A percentile compares a stretch with the other conserved stretches of the same genome.
Evolutionary conservation across 2,113 vertebrate species (phyloP).

Genomic region (Helogale parvula): DNA sequence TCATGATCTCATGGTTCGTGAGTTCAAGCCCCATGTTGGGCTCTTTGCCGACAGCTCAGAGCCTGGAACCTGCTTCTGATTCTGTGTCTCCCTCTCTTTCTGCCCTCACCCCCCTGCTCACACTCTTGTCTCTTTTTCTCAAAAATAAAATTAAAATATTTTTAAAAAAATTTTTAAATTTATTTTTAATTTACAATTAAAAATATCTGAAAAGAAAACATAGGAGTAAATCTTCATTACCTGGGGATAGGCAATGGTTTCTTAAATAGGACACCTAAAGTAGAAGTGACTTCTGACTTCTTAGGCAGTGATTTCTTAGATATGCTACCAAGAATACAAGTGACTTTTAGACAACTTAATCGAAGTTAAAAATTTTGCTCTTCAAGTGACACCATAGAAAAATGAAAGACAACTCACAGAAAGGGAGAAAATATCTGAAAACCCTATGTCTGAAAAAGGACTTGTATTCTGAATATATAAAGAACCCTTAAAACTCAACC

Average conservation of each 20-base stretch:
- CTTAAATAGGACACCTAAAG: background rate
- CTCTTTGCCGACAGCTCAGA: no score
- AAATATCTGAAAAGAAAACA: background rate
- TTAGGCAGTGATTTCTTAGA: background rate
- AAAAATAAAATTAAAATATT: no score
- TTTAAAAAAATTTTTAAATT: background rate
- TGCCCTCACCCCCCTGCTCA: no score
- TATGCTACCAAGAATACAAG: background rate
- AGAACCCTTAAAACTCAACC: background rate
- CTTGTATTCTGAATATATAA: background rate
- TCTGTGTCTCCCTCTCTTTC: no score
- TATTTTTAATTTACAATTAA: background rate
- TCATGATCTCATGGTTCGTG: no score
- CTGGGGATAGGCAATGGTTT: background rate
- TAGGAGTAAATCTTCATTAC: background rate
- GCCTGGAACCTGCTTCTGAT: no score
- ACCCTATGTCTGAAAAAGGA: background rate
- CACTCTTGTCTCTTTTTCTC: no score
- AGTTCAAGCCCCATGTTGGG: no score
- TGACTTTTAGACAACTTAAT: background rate
- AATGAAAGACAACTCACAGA: background rate
- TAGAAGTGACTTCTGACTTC: background rate
- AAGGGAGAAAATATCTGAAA: background rate
- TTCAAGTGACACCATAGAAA: background rate
- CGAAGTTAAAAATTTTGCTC: constrained; percentile 8